Base-by-base conservation (phyloP, 2,113 vertebrate species). In the Oxyruncus cristatus region DNA sequence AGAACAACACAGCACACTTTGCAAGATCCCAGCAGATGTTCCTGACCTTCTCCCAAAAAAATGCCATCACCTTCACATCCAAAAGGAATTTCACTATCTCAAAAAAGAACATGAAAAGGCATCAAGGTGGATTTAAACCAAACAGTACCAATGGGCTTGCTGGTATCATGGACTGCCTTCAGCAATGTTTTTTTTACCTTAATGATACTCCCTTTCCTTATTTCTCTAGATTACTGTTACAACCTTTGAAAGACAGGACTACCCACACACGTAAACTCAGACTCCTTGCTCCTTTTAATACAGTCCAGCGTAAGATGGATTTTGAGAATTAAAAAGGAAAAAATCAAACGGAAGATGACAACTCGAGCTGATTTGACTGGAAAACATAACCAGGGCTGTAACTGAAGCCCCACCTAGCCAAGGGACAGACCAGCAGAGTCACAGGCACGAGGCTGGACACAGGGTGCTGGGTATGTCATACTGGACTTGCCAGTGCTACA, bases 321-420 rank as follows among this genome's bases (percentile, higher is more conserved):
- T 94, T 92, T 83, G 67, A 93, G 72, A 96, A 95, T 87, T 12
- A 55, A 82, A 94, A 95, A 44, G 94, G 81, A 94, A 94, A 46
- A 95, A 97, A 91, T 26, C 49, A 71, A 88, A 84, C 73, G 88
- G 44, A 96, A 95, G 90, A 85, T 88, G 91, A 95, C 37, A 5
- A 78, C 27, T 81, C 33, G 58, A 66, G 47, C 42, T 93, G 81
- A 63, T 62, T 39, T 87, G 85, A 75, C 83, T 47, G 73, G 56
- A 71, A 92, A 94, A 93, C 79, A 91, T 77, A 91, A 95, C 44
- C 85, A 88, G 42, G 11, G 49, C 74, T 79, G 66, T 75, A 92
- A 58, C 9, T 1, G 37, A 81, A 91, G 66, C 5, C 1, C 17
- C 6, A 8, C 73, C 32, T 47, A 74, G 41, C 20, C 56, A 82